Conservation (phyloP, 2,797 vertebrate species). For the Amblyraja radiata region DNA sequence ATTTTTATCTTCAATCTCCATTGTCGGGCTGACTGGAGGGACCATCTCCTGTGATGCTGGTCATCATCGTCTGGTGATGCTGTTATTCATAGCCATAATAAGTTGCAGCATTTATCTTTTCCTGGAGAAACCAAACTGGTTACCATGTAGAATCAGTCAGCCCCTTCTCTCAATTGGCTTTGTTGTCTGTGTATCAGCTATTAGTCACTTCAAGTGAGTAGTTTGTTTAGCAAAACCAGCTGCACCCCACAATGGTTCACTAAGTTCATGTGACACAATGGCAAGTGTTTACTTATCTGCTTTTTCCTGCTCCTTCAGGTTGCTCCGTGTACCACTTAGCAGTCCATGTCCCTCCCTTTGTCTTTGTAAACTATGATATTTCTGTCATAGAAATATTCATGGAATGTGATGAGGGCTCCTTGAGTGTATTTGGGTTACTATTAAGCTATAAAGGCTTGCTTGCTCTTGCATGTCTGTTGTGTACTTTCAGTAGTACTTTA, state of each 20-base stretch:
- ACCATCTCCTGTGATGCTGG: background rate
- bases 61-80: background rate
- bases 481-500: slow-evolving; percentile 73
- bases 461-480: slow-evolving; percentile 70
- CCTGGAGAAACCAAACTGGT: background rate
- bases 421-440: slow-evolving; percentile 60
- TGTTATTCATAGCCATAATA: background rate
- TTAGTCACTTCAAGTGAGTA: background rate
- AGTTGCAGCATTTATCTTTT: slow-evolving; percentile 18
- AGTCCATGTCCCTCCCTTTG: background rate
- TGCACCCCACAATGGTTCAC: background rate
- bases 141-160: background rate
- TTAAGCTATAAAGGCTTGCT: slow-evolving; percentile 58
- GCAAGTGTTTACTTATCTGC: background rate
- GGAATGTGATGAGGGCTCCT: slow-evolving; percentile 55
- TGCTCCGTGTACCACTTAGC: background rate
- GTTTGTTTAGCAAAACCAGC: background rate
- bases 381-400: slow-evolving; percentile 42
- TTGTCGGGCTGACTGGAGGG: background rate
- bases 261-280: background rate
- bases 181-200: background rate
- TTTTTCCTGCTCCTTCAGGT: background rate
- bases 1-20: slow-evolving; percentile 22
- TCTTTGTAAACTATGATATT: slow-evolving; percentile 19
- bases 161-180: slow-evolving; percentile 21